phyloP scores from a whole-genome alignment of 1,140 invertebrate genomes.

The Drosophila varians region DNA sequence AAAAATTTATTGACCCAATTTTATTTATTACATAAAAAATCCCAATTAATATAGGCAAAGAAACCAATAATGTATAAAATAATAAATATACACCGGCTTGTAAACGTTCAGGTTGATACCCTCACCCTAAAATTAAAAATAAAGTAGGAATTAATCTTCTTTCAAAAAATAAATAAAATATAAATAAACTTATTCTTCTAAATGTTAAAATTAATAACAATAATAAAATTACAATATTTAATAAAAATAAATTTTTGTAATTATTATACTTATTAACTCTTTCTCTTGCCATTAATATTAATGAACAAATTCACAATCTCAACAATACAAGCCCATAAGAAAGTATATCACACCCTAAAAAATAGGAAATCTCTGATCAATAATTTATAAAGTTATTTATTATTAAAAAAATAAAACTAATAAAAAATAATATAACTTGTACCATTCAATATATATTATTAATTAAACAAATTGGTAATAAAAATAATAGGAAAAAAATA shows the following conservation, averaged over 20 bases:
- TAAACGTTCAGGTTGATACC: conserved; percentile 86
- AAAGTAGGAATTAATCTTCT: too few species aligned
- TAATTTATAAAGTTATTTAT: conserved; percentile 81
- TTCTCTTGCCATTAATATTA: conserved; percentile 85
- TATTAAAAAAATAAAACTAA: conserved; percentile 83
- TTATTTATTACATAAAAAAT: conserved; percentile 85
- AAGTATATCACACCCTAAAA: conserved; percentile 84
- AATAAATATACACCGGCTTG: conserved; percentile 86
- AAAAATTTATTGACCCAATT: conserved; percentile 84
- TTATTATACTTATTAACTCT: conserved; percentile 83
- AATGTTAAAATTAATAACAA: conserved; percentile 86
- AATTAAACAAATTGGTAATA: conserved; percentile 81
- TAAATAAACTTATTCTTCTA: conserved; percentile 85
- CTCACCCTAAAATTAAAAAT: conserved; percentile 84
- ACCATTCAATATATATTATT: conserved; percentile 79
- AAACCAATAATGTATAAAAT: conserved; percentile 87
- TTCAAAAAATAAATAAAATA: conserved; percentile 84
- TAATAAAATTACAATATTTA: conserved; percentile 85
- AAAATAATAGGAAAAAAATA: conserved; percentile 83
- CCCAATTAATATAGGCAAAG: conserved; percentile 86
- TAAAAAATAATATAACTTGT: conserved; percentile 82
- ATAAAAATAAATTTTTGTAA: conserved; percentile 84
- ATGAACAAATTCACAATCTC: conserved; percentile 84
- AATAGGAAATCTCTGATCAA: conserved; percentile 79
- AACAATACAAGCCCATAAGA: conserved; percentile 85